Base-by-base conservation (phyloP, 2,888 invertebrate species). In the Yponomeuta plumbellus region DNA sequence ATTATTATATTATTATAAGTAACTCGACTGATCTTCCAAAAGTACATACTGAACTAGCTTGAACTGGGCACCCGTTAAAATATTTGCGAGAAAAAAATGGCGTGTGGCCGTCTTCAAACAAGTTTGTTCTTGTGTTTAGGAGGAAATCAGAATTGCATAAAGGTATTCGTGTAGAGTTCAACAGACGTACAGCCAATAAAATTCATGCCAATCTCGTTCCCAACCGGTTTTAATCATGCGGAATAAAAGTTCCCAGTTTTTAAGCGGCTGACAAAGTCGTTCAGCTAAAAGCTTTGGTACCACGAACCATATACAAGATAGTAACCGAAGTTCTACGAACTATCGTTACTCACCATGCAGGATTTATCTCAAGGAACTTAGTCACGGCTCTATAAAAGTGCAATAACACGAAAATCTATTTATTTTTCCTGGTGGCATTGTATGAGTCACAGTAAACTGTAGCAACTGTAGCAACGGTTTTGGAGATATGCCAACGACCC, bases 401-500 rank as follows among this genome's bases (percentile, higher is more conserved):
- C 17, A 52, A 52, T 52, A 52, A 52, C 58, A 58, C 21, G 5
- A 11, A n/a, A n/a, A 58, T 57, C 11, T 52, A 56, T n/a, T 20
- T 17, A 56, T n/a, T 56, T 22, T 58, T 21, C 44, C 17, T 8
- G 44, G 17, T 52, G 17, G 44, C 17, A 21, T 34, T 11, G 44
- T 20, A 64, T 65, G 65, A 65, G 34, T 65, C 57, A 65, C n/a
- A 57, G 44, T 8, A 22, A 10, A 57, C 34, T 20, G 8, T 8
- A 34, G 34, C 44, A 10, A 57, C 34, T 20, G 8, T 8, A 34
- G 34, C 44, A 63, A 17, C 21, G 5, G 2, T 57, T 13, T 65
- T 65, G 65, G 65, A 65, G 56, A 65, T n/a, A 17, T 57, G 52
- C 65, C 65, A 65, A 56, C 57, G 20, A 65, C 26, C 65, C 65